Evolutionary conservation across 1,140 invertebrate genomes (phyloP), one percentile per base, ranked within the genome.

Genomic region (Listronotus bonariensis): DNA sequence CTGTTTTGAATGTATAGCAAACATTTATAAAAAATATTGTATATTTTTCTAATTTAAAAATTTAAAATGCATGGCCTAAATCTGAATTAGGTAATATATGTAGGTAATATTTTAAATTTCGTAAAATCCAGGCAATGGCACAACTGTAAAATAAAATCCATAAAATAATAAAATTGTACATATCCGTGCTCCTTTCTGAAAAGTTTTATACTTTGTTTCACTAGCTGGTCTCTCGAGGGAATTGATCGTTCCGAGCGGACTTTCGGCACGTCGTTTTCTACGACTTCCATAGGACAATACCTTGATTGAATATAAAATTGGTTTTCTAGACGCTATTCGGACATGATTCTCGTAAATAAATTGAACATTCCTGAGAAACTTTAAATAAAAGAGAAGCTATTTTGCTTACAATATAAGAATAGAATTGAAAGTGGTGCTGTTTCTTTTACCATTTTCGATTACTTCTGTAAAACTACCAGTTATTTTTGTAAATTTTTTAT

Each of bases 271-370:
- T 58, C 46, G 57, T 51, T 40, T 18, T 41, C 14, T 51, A 52
- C 55, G 42, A 57, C 55, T 14, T 46, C 31, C 55, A 36, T 46
- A 59, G 57, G 57, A 62, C 59, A 62, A 62, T 62, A 53, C 59
- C 49, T 52, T 43, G 59, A 62, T 62, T 53, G 59, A 62, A 62
- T 62, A 62, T 62, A 53, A 62, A 62, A 62, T 62, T 52, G 59
- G 49, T 53, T 62, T 62, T 43, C 59, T 32, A 31, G 26, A 31
- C 7, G 46, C 46, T 18, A 31, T 31, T 49, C 26, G 18, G 46
- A 26, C 46, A 49, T 49, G 46, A 49, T 49, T 49, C 46, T 49
- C 18, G 9, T 49, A 20, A 31, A 49, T 31, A 49, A 49, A 49
- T 49, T 49, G 46, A 43, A 43, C 41, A 43, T 43, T 43, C 41